A percentile compares a stretch with the other conserved stretches of the same genome.
Conservation (phyloP, 2,113 vertebrate species). For the Cygnus atratus region DNA sequence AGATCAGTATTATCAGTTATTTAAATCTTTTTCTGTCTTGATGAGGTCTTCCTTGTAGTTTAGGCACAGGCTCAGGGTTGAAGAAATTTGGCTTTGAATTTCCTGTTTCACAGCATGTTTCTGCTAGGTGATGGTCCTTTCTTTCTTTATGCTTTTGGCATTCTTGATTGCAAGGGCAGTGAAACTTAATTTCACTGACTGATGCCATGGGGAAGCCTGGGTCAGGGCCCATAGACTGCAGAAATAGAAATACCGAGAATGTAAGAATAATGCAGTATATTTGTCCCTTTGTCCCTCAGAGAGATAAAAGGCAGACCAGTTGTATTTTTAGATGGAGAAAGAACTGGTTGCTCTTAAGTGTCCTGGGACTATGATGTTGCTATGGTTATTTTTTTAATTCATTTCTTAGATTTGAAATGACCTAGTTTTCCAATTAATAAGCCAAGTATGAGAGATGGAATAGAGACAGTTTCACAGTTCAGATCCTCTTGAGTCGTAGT, state of each 20-base stretch:
- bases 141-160: background rate
- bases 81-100: background rate
- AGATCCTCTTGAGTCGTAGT: background rate
- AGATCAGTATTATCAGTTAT: background rate
- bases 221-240: background rate
- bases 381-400: background rate
- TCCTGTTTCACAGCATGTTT: background rate
- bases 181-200: background rate
- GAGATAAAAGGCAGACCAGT: background rate
- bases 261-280: background rate
- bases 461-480: background rate
- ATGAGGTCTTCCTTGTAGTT: background rate
- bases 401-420: slow-evolving; percentile 5
- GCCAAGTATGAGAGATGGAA: background rate
- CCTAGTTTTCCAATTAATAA: slow-evolving; percentile 22
- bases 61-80: background rate
- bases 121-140: background rate
- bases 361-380: background rate
- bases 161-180: background rate
- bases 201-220: background rate
- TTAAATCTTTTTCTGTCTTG: background rate
- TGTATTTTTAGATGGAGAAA: background rate
- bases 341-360: background rate
- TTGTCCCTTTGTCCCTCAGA: background rate
- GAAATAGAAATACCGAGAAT: background rate